Percentiles rank a stretch among this genome's conserved stretches.
These are phyloP conservation scores for Tetropium fuscum DNA, from an alignment of 2,888 invertebrate species.

Conservation along the genomic window DNA sequence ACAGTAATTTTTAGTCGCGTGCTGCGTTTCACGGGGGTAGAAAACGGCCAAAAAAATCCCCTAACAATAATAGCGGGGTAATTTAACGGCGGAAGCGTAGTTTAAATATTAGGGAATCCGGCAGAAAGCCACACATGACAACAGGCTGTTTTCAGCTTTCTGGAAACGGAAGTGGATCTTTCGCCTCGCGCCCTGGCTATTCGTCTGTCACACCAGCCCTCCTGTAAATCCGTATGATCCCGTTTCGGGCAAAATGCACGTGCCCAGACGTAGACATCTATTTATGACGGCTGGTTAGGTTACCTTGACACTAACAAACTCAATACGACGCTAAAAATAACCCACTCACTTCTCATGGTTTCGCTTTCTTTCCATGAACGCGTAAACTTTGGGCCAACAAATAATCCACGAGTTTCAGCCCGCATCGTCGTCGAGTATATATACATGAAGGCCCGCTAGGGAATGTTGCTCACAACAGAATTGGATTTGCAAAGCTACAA, in stretches of 20 bases:
- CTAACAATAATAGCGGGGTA: constrained; percentile 52
- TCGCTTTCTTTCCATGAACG: constrained; percentile 46
- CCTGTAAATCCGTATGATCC: constrained; percentile 60
- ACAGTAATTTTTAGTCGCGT: constrained; percentile 49
- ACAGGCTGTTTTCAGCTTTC: constrained; percentile 66
- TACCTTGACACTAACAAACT: constrained; percentile 66
- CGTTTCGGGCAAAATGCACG: constrained; percentile 60
- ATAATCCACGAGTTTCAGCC: constrained; percentile 29
- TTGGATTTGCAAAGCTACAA: constrained; percentile 47
- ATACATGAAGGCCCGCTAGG: constrained; percentile 35
- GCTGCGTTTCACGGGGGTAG: constrained; percentile 34
- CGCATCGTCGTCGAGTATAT: constrained; percentile 46
- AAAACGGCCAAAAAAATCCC: constrained; percentile 39
- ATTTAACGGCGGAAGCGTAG: constrained; percentile 59
- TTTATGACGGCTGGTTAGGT: constrained; percentile 65
- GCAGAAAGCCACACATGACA: constrained; percentile 60
- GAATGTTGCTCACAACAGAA: too few relatives aligned
- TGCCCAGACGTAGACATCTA: constrained; percentile 57
- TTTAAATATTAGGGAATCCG: constrained; percentile 61
- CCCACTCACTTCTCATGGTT: constrained; percentile 31
- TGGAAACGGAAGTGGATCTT: constrained; percentile 64
- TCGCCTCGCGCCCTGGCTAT: constrained; percentile 62
- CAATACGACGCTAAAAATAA: constrained; percentile 54
- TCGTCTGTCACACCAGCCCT: constrained; percentile 63
- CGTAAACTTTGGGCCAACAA: constrained; percentile 43